Evolutionary conservation across 2,888 invertebrate genomes (phyloP), one percentile per base, ranked within the genome.

Genomic region (Tetragnatha montana): DNA sequence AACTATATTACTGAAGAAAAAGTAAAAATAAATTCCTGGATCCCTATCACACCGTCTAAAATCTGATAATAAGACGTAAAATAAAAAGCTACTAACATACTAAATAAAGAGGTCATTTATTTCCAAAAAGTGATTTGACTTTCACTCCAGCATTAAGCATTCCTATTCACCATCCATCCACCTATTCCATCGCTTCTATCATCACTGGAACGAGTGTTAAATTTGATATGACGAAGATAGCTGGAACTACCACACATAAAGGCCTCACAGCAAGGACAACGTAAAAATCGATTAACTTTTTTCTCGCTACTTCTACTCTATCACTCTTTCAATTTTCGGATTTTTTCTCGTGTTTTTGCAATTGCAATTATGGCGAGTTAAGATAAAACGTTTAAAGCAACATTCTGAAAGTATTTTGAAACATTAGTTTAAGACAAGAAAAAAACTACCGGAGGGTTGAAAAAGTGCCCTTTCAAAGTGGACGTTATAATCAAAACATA

Each of bases 401-500:
- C 60, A 60, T 60, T 10, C 60, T 60, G 60, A 60, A 60, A 60
- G 60, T 60, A 60, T 60, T 60, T 60, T 60, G 60, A 60, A 60
- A 60, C 60, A 60, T 60, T 60, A 60, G 60, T 60, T 60, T 60
- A 60, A 17, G 17, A 60, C 60, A 60, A 60, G 60, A 60, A 60
- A 60, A 51, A 60, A 60, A 60, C 17, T 78, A 60, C 10, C 47
- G 14, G 17, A 17, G 17, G 14, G 14, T n/a, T 68, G 60, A 60
- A 60, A 21, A n/a, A 60, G 12, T 21, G 3, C 8, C 21, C 1
- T 78, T 68, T 78, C 22, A 22, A 17, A 75, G 49, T 8, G 60
- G 78, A 35, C 78, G 78, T 60, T 60, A 78, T 78, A 78, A 68
- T 78, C 78, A 78, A 78, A 78, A 78, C 78, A 60, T 60, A 78